Conservation (phyloP, 2,888 invertebrate species). For the Cantharis rustica region DNA sequence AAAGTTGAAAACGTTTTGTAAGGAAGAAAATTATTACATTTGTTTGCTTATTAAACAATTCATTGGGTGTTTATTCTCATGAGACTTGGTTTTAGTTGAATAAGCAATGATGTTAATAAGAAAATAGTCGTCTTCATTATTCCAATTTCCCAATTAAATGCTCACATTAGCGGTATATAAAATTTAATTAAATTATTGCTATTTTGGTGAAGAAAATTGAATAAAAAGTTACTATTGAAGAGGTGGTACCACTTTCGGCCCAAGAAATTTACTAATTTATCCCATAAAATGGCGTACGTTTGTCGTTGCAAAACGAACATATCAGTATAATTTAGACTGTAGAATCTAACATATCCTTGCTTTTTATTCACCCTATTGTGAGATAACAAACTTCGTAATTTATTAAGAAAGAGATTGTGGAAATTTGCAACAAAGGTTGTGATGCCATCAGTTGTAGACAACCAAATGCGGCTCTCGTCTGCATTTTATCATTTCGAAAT, state of each 20-base stretch:
- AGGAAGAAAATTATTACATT: not conserved
- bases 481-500: not conserved
- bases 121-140: not conserved
- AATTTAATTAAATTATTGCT: not conserved
- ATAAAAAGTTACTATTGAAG: not conserved
- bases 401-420: constrained; percentile 7
- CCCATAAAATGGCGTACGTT: constrained; percentile 36
- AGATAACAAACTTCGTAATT: constrained; percentile 20
- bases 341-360: constrained; percentile 44
- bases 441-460: not conserved
- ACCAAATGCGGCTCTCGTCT: not conserved
- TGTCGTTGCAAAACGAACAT: constrained; percentile 43
- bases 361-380: constrained; percentile 37
- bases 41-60: not conserved
- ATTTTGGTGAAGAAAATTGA: not conserved
- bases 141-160: not conserved
- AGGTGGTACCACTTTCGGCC: not conserved
- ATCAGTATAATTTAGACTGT: constrained; percentile 39
- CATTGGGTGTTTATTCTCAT: not conserved
- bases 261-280: constrained; percentile 14
- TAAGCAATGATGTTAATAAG: not conserved
- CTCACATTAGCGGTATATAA: not conserved
- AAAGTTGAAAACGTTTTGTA: not conserved
- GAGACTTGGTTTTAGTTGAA: not conserved
- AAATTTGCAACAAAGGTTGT: constrained; percentile 6